Evolutionary conservation across 2,888 invertebrate species (phyloP).

Genomic region (Drymonia ruficornis): DNA sequence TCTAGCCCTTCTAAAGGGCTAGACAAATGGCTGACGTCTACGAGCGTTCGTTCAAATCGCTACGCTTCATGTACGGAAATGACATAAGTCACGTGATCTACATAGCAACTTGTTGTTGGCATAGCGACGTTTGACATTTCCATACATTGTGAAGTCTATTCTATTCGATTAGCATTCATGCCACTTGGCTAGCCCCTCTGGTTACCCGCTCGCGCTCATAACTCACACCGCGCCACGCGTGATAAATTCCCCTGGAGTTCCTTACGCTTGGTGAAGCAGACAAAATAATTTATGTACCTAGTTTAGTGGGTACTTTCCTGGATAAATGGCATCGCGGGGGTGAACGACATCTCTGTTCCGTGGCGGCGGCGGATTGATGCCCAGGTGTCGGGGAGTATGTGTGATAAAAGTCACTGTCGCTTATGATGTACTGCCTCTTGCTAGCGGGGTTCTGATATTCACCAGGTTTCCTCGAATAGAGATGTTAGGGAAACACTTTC

Average conservation of each 20-base stretch:
- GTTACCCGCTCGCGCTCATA: conserved; percentile 37
- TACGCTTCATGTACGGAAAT: too few species aligned
- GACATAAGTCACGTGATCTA: too few species aligned
- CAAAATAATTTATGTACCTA: conserved; percentile 84
- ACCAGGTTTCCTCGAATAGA: neutral
- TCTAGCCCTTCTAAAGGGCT: too few species aligned
- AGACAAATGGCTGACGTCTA: too few species aligned
- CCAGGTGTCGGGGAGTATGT: neutral
- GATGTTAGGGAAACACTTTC: neutral
- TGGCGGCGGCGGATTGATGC: conserved; percentile 35
- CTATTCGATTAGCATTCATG: too few species aligned
- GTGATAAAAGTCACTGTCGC: conserved; percentile 6
- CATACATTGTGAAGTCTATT: too few species aligned
- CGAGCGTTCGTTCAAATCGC: too few species aligned
- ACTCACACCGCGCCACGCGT: conserved; percentile 51
- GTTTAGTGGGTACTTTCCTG: conserved; percentile 78
- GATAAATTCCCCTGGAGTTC: conserved; percentile 81
- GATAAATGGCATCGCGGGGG: conserved; percentile 74
- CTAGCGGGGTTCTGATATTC: neutral
- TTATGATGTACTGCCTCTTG: conserved; percentile 1
- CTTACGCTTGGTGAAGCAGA: conserved; percentile 80
- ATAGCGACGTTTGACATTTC: too few species aligned
- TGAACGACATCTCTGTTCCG: conserved; percentile 80
- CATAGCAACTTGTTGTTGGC: too few species aligned
- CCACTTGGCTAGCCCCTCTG: too few species aligned